Percentiles rank a stretch among this genome's conserved stretches.
Evolutionary conservation across 2,797 vertebrate genomes (phyloP).

Genomic region (Phoeniculus purpureus): DNA sequence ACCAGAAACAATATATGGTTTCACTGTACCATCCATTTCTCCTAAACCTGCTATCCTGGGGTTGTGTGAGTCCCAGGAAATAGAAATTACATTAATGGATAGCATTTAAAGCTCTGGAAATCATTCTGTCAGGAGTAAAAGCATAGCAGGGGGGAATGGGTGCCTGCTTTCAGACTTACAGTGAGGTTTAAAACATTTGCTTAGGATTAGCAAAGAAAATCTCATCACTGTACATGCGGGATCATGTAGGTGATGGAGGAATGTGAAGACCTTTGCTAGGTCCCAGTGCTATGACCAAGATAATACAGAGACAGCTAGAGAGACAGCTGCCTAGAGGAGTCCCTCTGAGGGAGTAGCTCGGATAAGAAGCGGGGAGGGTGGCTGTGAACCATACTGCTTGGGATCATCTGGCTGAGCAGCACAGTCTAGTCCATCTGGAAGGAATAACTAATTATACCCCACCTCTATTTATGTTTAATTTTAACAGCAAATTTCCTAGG

Average conservation of each 20-base stretch:
- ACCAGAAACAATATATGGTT: not conserved
- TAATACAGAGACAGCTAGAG: not conserved
- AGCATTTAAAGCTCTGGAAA: not conserved
- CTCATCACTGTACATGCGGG: not conserved
- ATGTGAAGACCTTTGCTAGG: not conserved
- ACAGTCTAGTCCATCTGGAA: constrained; percentile 34
- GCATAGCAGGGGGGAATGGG: fast-evolving
- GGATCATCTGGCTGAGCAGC: constrained; percentile 7
- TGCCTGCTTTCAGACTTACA: not conserved
- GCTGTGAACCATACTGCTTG: not conserved
- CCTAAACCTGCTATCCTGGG: not conserved
- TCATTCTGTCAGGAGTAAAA: not conserved
- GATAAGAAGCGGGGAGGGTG: not conserved
- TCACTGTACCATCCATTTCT: not conserved
- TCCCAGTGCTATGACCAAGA: not conserved
- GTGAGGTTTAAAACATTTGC: not conserved
- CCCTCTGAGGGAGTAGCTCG: not conserved
- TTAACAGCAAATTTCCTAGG: constrained; percentile 52
- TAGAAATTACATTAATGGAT: not conserved
- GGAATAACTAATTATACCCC: constrained; percentile 43
- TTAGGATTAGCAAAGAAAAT: not conserved
- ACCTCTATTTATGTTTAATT: constrained; percentile 50
- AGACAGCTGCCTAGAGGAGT: not conserved
- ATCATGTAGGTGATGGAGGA: not conserved
- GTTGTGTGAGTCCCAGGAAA: not conserved